Conservation (phyloP, 1,140 invertebrate species). For the Schlechtendalia chinensis region DNA sequence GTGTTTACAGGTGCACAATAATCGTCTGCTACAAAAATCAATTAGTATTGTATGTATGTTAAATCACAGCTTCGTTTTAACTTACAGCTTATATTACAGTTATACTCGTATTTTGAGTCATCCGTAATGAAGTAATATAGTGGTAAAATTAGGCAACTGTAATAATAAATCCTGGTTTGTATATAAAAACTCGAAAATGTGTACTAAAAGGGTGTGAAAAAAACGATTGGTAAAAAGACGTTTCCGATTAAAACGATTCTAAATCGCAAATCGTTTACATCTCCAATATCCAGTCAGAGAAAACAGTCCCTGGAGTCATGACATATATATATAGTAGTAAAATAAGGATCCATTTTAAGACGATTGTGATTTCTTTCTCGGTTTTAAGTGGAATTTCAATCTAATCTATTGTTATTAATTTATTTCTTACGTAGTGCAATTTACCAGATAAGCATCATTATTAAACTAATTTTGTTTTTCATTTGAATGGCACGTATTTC, state of each 20-base stretch:
- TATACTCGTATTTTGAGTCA: too few species aligned
- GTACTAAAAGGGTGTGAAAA: constrained; percentile 13
- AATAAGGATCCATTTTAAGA: constrained; percentile 22
- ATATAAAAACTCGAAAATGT: not conserved
- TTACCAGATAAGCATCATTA: constrained; percentile 12
- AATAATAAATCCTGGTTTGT: not conserved
- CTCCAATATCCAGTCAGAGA: not conserved
- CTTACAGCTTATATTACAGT: too few species aligned
- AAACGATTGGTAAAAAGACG: constrained; percentile 35
- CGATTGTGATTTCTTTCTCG: constrained; percentile 16
- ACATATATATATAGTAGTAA: not conserved
- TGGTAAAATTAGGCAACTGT: not conserved
- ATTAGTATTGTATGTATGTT: too few species aligned
- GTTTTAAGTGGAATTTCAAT: constrained; percentile 18
- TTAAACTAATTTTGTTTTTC: not conserved
- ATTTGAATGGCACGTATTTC: not conserved
- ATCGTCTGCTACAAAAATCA: too few species aligned
- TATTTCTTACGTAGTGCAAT: not conserved
- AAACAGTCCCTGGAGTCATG: constrained; percentile 13
- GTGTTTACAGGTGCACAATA: too few species aligned
- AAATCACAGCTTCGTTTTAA: too few species aligned
- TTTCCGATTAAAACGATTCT: constrained; percentile 2
- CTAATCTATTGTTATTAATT: constrained; percentile 38
- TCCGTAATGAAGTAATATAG: too few species aligned
- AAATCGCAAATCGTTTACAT: constrained; percentile 37